These are phyloP conservation scores for Stegastes partitus DNA, from an alignment of 2,113 vertebrate species.

Conservation along the genomic window DNA sequence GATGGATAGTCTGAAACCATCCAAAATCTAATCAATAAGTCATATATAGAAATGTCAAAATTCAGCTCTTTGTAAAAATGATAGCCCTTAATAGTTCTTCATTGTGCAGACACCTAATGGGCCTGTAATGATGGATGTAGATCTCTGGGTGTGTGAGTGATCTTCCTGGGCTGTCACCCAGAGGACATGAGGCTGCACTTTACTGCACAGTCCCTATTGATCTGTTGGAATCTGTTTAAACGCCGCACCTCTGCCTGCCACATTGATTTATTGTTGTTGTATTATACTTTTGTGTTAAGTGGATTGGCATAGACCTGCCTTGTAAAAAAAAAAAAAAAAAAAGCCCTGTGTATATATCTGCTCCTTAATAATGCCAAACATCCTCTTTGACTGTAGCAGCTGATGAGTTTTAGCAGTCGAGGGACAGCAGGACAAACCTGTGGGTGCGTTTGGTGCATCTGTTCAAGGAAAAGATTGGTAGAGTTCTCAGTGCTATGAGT, in stretches of 20 bases:
- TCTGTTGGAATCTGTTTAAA: slow-evolving; percentile 75
- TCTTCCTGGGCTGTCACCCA: slow-evolving; percentile 68
- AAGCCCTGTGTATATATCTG: slow-evolving; percentile 45
- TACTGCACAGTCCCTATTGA: slow-evolving; percentile 70
- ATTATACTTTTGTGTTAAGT: slow-evolving; percentile 75
- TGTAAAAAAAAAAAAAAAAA: slow-evolving; percentile 61
- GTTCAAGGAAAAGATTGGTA: slow-evolving; percentile 23
- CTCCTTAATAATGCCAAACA: slow-evolving; percentile 51
- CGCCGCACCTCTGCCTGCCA: slow-evolving; percentile 62
- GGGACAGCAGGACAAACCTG: neutral
- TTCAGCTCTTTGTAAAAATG: slow-evolving; percentile 67
- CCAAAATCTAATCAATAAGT: slow-evolving; percentile 68
- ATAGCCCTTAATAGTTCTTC: slow-evolving; percentile 68
- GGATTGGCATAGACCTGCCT: slow-evolving; percentile 67
- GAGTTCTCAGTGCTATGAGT: slow-evolving; percentile 3
- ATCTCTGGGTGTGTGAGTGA: slow-evolving; percentile 59
- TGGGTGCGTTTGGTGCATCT: neutral
- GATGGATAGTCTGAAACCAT: slow-evolving; percentile 52
- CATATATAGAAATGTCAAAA: slow-evolving; percentile 72
- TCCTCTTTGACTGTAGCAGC: slow-evolving; percentile 31
- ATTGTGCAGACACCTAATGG: slow-evolving; percentile 65
- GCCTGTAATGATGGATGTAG: slow-evolving; percentile 68
- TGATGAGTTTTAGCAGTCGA: slow-evolving; percentile 2
- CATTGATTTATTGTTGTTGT: slow-evolving; percentile 76
- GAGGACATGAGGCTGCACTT: slow-evolving; percentile 70